Conservation (phyloP, 2,113 vertebrate species). For the Cynocephalus volans region DNA sequence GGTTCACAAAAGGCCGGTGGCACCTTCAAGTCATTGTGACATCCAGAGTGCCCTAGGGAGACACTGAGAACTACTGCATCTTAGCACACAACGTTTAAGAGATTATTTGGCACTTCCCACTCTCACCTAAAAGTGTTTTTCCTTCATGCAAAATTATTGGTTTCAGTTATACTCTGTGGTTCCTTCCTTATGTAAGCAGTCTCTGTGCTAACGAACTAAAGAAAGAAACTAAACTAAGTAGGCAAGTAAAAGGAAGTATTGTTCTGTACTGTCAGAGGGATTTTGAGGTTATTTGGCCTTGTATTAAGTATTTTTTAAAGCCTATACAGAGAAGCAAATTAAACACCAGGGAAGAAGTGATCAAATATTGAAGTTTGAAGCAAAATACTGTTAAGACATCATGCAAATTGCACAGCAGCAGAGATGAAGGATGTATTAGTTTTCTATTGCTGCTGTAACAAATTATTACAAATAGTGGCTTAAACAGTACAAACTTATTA, state of each 20-base stretch:
- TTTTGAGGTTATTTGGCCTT: slow-evolving; percentile 51
- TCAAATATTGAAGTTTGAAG: slow-evolving; percentile 62
- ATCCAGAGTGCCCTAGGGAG: neutral
- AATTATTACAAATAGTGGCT: neutral
- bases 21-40: neutral
- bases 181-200: slow-evolving; percentile 7
- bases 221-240: slow-evolving; percentile 65
- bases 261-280: slow-evolving; percentile 29
- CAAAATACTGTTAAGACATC: slow-evolving; percentile 20
- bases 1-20: neutral
- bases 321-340: slow-evolving; percentile 65
- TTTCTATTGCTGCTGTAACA: neutral
- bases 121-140: slow-evolving; percentile 34
- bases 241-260: slow-evolving; percentile 47
- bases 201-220: slow-evolving; percentile 61
- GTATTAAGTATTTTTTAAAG: slow-evolving; percentile 53
- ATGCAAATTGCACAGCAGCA: neutral
- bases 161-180: neutral
- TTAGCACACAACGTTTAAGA: neutral
- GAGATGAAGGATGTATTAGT: neutral
- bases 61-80: neutral
- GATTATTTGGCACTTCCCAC: neutral
- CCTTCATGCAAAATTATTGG: neutral
- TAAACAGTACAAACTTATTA: neutral
- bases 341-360: slow-evolving; percentile 54